Percentiles rank a stretch among this genome's conserved stretches.
Evolutionary conservation across 1,140 invertebrate genomes (phyloP).

Genomic region (Drosophila nannoptera): DNA sequence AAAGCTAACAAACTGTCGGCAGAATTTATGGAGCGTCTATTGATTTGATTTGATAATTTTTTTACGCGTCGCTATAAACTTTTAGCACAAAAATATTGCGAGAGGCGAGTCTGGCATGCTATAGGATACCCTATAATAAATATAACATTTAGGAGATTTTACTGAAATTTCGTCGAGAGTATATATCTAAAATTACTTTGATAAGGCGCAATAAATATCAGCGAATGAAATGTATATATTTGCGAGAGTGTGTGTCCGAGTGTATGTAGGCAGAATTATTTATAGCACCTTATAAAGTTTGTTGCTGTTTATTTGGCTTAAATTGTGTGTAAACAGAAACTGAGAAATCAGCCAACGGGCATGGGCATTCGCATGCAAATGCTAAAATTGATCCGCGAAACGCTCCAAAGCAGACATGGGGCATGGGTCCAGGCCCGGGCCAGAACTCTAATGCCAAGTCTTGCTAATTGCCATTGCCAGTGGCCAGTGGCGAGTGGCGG

Average conservation of each 20-base stretch:
- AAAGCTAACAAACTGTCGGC: too few relatives aligned
- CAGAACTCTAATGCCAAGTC: background rate
- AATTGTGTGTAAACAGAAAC: constrained; percentile 29
- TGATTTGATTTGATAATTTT: constrained; percentile 4
- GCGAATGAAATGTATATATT: too few relatives aligned
- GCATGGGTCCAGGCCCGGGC: too few relatives aligned
- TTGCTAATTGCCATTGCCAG: constrained; percentile 41
- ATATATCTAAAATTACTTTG: background rate
- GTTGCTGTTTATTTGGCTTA: constrained; percentile 6
- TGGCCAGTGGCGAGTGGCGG: background rate
- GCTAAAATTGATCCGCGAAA: too few relatives aligned
- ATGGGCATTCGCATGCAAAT: constrained; percentile 46
- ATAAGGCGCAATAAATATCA: too few relatives aligned
- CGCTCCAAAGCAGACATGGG: too few relatives aligned
- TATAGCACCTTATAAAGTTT: too few relatives aligned
- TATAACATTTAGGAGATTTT: background rate
- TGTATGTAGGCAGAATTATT: too few relatives aligned
- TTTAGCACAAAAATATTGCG: constrained; percentile 10
- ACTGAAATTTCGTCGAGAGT: too few relatives aligned
- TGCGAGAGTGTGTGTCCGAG: too few relatives aligned
- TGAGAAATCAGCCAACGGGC: background rate
- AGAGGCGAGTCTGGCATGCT: background rate
- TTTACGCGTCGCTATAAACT: background rate
- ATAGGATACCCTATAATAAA: background rate
- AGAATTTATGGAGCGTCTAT: too few relatives aligned